Base-by-base conservation (phyloP, 2,113 vertebrate genomes). In the Bolborhynchus lineola region DNA sequence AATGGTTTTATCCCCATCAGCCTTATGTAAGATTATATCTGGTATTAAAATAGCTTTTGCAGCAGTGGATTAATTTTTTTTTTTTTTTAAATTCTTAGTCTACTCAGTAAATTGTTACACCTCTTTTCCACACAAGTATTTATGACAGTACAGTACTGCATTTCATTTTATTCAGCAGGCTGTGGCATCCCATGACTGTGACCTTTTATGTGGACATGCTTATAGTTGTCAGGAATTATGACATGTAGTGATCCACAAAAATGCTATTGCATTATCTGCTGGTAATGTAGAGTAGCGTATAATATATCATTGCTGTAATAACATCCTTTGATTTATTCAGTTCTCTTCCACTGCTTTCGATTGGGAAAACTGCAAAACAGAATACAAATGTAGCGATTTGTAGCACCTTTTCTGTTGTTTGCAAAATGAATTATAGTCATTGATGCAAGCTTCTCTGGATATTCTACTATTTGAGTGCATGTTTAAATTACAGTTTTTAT, bases 161-260 rank as follows among this genome's bases (percentile, higher is more conserved):
- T 86, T 93, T 86, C 35, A 28, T 92, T 92, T 95, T 84, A 75
- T 92, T 70, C 82, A 74, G 24, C 70, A 44, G 68, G 44, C 41
- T 91, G 69, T 88, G 62, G n/a, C 67, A 88, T 90, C 23, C 26
- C 46, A 62, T 70, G 79, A 75, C 75, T 82, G 80, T 81, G 86
- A 96, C 82, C 68, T 76, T 79, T 70, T 91, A 63, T 86, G 86
- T 90, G 80, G 79, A 87, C 81, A 64, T 77, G 55, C 69, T 87
- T 94, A 55, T 29, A 86, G 44, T 49, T 86, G 65, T 42, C 71
- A 88, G 26, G 63, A 92, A 74, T 92, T 77, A 95, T 52, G 52
- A 94, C 75, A 83, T 70, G n/a, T 28, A 86, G 55, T 69, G 37
- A 81, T 92, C 50, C 74, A 90, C 87, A 53, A 77, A 88, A 95